Evolutionary conservation across 2,888 invertebrate genomes (phyloP).

Genomic region (Hyposoter dolosus): DNA sequence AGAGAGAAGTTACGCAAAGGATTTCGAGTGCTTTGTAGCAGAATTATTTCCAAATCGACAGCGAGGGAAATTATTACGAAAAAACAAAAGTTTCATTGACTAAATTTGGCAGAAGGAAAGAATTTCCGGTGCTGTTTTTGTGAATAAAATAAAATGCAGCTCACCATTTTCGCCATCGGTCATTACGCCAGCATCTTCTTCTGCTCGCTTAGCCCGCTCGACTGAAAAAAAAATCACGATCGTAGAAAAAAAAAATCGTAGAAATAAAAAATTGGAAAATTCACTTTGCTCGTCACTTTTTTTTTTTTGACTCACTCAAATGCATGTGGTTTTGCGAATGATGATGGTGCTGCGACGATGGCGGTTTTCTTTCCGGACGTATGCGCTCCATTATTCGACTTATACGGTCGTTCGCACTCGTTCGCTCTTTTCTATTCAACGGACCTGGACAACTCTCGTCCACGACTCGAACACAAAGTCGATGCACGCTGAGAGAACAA

Average conservation of each 20-base stretch:
- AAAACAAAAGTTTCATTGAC: not conserved
- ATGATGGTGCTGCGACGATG: constrained; percentile 83
- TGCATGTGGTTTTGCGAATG: constrained; percentile 79
- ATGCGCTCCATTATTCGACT: constrained; percentile 91
- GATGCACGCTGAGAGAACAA: constrained; percentile 95
- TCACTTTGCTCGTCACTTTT: not conserved
- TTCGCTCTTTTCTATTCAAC: constrained; percentile 85
- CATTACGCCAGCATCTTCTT: constrained; percentile 79
- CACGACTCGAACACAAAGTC: constrained; percentile 91
- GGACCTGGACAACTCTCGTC: constrained; percentile 94
- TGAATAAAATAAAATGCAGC: constrained; percentile 58
- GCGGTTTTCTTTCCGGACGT: constrained; percentile 85
- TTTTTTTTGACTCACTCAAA: constrained; percentile 74
- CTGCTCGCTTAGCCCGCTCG: constrained; percentile 83
- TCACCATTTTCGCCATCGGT: constrained; percentile 84
- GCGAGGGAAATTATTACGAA: not conserved
- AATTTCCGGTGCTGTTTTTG: too few relatives aligned
- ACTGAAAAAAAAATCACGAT: constrained; percentile 74
- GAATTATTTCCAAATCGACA: not conserved
- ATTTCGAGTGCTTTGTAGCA: constrained; percentile 14
- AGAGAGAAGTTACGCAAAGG: constrained; percentile 44
- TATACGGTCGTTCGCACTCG: constrained; percentile 90
- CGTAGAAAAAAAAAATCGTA: not conserved
- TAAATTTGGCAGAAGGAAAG: not conserved
- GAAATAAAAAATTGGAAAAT: constrained; percentile 25